Percentiles rank a stretch among this genome's conserved stretches.
Conservation (phyloP, 2,888 invertebrate species). For the Octodonta nipae region DNA sequence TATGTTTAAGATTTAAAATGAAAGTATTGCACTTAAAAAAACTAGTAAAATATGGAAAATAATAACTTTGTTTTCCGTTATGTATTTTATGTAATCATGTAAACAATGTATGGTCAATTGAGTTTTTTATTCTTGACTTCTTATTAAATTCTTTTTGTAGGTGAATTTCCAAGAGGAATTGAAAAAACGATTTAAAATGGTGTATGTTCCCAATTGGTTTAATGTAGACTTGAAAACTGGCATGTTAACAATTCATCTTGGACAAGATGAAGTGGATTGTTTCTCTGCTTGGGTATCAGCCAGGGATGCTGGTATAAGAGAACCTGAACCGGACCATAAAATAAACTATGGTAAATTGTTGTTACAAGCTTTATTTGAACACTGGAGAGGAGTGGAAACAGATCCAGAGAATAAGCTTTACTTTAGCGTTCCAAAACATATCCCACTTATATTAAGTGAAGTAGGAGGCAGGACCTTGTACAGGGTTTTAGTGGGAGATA, state of each 20-base stretch:
- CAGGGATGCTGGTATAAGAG: slow-evolving; percentile 72
- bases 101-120: no score
- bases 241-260: slow-evolving; percentile 92
- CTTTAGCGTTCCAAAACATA: slow-evolving; percentile 86
- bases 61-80: no score
- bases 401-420: slow-evolving; percentile 63
- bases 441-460: slow-evolving; percentile 95
- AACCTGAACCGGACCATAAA: slow-evolving; percentile 61
- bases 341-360: slow-evolving; percentile 92
- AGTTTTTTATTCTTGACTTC: no score
- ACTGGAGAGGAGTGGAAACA: slow-evolving; percentile 66
- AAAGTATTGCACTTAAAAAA: no score
- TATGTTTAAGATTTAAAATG: no score
- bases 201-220: slow-evolving; percentile 98
- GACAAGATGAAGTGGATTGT: slow-evolving; percentile 94
- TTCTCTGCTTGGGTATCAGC: slow-evolving; percentile 98
- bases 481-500: slow-evolving; percentile 75
- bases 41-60: no score
- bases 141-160: no score
- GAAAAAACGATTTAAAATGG: slow-evolving; percentile 79
- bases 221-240: slow-evolving; percentile 97
- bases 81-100: no score
- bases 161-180: slow-evolving; percentile 90
- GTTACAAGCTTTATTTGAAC: slow-evolving; percentile 85
- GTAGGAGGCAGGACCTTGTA: slow-evolving; percentile 90